Evolutionary conservation across 2,113 vertebrate species (phyloP).

Genomic region (Pelobates fuscus): DNA sequence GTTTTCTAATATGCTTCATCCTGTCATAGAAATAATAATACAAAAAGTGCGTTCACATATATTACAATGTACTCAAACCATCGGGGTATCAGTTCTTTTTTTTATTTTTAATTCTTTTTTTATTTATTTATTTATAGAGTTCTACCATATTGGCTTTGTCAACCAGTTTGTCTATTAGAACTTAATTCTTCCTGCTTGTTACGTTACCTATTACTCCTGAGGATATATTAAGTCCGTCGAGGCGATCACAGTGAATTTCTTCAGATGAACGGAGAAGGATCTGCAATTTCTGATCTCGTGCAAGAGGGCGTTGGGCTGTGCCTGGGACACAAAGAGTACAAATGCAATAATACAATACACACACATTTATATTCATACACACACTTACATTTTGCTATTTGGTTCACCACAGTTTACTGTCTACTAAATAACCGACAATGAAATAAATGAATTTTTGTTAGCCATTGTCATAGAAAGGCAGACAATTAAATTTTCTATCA

Average conservation of each 20-base stretch:
- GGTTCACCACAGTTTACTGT: no score
- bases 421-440: no score
- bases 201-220: constrained; percentile 69
- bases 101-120: neutral
- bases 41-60: constrained; percentile 3
- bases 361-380: no score
- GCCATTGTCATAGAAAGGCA: no score
- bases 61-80: constrained; percentile 29
- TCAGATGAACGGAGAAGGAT: constrained; percentile 69
- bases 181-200: neutral
- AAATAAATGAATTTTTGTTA: no score
- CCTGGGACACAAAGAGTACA: constrained; percentile 60
- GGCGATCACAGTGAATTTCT: constrained; percentile 63
- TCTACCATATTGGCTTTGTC: constrained; percentile 42
- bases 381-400: no score
- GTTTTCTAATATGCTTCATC: constrained; percentile 46
- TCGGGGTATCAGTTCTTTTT: constrained; percentile 14
- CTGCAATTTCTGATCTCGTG: constrained; percentile 61
- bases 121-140: constrained; percentile 3
- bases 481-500: no score
- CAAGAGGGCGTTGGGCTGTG: constrained; percentile 61
- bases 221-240: constrained; percentile 56
- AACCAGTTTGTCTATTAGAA: constrained; percentile 23
- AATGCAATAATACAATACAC: no score
- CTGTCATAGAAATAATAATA: constrained; percentile 21